Evolutionary conservation across 37 sponge, comb jelly and placozoan genomes (phyloP).

Genomic region (Sycon ciliatum): DNA sequence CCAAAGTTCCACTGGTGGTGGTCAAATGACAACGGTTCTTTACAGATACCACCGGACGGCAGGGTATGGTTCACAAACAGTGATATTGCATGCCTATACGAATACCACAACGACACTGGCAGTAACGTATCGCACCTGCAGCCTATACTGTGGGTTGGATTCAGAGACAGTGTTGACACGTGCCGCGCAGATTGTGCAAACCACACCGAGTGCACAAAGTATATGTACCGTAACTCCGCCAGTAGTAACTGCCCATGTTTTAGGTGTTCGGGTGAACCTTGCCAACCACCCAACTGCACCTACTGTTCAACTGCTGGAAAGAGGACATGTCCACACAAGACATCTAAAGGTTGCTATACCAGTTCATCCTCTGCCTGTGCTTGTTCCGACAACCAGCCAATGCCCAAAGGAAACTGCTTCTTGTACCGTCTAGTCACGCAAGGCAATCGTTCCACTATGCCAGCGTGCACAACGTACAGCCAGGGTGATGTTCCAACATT

Average conservation of each 20-base stretch:
- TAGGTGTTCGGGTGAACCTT: too few species aligned
- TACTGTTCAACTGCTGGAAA: too few species aligned
- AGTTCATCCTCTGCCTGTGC: background rate
- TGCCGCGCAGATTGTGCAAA: too few species aligned
- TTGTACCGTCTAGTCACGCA: background rate
- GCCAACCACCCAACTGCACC: too few species aligned
- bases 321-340: background rate
- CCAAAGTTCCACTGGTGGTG: slow-evolving; percentile 54
- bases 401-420: background rate
- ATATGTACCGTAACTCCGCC: too few species aligned
- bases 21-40: background rate
- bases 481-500: background rate
- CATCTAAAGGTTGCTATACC: background rate
- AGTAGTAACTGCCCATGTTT: too few species aligned
- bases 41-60: slow-evolving; percentile 31
- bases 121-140: too few species aligned
- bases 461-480: background rate
- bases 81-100: slow-evolving; percentile 2
- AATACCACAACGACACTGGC: too few species aligned
- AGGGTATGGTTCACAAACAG: slow-evolving; percentile 11
- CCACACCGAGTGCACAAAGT: too few species aligned
- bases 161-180: too few species aligned
- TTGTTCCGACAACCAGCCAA: background rate
- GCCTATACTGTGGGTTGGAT: too few species aligned
- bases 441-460: background rate